Evolutionary conservation across 2,888 invertebrate species (phyloP).

Genomic region (Eubasilissa splendida): DNA sequence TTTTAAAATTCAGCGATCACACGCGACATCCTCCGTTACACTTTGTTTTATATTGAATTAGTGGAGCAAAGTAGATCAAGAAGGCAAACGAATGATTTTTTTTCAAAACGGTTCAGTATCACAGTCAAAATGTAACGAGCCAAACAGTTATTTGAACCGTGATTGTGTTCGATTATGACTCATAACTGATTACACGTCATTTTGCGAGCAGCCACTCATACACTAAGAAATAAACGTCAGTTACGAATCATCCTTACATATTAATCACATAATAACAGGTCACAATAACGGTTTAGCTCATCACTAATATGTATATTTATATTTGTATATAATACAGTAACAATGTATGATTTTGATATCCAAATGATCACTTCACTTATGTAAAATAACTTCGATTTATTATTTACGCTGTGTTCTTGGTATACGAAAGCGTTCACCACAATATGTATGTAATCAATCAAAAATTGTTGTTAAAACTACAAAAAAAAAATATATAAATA

Average conservation of each 20-base stretch:
- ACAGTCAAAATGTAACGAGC: too few species aligned
- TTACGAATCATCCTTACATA: background rate
- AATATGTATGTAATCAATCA: background rate
- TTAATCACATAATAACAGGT: background rate
- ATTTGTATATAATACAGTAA: background rate
- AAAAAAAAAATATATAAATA: conserved; percentile 20
- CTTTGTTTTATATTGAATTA: too few species aligned
- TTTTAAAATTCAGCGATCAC: too few species aligned
- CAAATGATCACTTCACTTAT: background rate
- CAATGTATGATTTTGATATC: background rate
- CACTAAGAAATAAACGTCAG: background rate
- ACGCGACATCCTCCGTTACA: too few species aligned
- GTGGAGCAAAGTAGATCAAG: too few species aligned
- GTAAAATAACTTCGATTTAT: background rate
- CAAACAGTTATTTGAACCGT: too few species aligned
- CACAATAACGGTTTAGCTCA: background rate
- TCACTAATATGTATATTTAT: background rate
- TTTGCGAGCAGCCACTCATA: background rate
- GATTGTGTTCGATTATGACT: too few species aligned
- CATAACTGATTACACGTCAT: background rate
- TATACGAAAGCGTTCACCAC: conserved; percentile 8
- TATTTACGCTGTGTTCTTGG: conserved; percentile 15
- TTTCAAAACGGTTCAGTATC: too few species aligned
- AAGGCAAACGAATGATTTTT: too few species aligned
- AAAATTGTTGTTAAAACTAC: conserved; percentile 4